A percentile compares a stretch with the other conserved stretches of the same genome.
Evolutionary conservation across 92 coral and sea anemone genomes (phyloP).

Genomic region (Pocillopora meandrina): DNA sequence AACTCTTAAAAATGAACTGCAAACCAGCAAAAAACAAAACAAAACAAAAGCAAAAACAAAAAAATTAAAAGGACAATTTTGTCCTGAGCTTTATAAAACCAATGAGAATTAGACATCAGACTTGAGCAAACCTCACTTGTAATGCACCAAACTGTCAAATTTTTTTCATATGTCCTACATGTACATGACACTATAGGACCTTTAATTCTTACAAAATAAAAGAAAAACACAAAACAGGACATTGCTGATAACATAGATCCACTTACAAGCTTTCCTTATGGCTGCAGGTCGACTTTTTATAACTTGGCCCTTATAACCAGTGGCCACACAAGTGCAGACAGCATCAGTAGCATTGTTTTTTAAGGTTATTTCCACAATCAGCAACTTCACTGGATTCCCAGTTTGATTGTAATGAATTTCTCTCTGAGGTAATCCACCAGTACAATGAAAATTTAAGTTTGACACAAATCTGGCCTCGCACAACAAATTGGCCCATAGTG

Average conservation of each 20-base stretch:
- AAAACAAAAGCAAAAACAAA: too few species aligned
- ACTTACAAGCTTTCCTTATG: constrained; percentile 31
- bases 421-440: constrained; percentile 12
- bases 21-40: too few species aligned
- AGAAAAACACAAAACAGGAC: not conserved
- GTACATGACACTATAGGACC: not conserved
- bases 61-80: too few species aligned
- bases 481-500: not conserved
- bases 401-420: not conserved
- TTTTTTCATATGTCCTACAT: not conserved
- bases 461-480: constrained; percentile 35
- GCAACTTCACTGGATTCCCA: not conserved
- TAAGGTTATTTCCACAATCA: not conserved
- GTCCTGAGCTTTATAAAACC: too few species aligned
- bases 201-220: not conserved
- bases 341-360: not conserved
- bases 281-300: constrained; percentile 12
- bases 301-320: constrained; percentile 6
- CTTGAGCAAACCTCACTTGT: too few species aligned
- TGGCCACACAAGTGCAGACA: constrained; percentile 22
- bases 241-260: not conserved
- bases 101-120: too few species aligned
- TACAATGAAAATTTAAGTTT: constrained; percentile 18
- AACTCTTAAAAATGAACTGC: too few species aligned
- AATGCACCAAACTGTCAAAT: too few species aligned